Evolutionary conservation across 2,888 invertebrate genomes (phyloP).

Genomic region (Nezara viridula): DNA sequence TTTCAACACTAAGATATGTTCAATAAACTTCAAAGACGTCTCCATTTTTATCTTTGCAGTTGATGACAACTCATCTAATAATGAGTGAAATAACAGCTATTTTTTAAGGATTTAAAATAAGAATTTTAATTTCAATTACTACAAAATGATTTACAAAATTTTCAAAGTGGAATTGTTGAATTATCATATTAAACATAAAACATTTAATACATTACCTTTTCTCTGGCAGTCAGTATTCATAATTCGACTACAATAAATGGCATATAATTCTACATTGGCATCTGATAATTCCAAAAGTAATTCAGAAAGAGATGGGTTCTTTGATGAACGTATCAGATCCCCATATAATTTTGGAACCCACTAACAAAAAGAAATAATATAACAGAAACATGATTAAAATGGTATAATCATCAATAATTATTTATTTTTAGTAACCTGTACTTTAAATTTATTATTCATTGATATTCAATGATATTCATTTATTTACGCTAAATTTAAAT

Average conservation of each 20-base stretch:
- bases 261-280: not conserved
- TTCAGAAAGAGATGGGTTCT: not conserved
- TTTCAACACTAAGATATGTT: not conserved
- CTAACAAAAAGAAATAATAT: not conserved
- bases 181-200: not conserved
- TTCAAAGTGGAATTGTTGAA: not conserved
- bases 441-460: not conserved
- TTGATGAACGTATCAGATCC: not conserved
- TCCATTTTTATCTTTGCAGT: not conserved
- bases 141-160: no score
- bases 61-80: not conserved
- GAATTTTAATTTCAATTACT: not conserved
- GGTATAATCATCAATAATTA: not conserved
- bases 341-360: not conserved
- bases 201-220: not conserved
- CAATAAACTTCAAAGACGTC: not conserved
- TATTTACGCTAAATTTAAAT: not conserved
- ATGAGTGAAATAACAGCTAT: not conserved
- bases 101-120: not conserved
- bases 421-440: not conserved
- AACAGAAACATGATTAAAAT: not conserved
- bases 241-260: not conserved
- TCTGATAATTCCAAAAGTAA: not conserved
- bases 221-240: not conserved
- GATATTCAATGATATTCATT: no score